Conservation (phyloP, 2,113 vertebrate species). For the Eonycteris spelaea region DNA sequence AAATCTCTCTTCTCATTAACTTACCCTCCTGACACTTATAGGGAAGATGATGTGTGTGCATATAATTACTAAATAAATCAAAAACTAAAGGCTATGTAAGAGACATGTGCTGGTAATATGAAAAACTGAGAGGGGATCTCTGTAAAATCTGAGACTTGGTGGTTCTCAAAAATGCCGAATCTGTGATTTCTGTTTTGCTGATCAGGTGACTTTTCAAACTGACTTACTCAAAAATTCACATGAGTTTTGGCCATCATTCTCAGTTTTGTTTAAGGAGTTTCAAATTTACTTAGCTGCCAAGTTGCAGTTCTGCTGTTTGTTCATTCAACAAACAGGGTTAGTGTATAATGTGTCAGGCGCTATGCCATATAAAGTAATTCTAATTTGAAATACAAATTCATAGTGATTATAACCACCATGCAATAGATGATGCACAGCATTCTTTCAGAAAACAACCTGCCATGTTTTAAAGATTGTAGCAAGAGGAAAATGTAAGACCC, state of each 20-base stretch:
- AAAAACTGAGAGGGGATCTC: neutral
- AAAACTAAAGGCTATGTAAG: neutral
- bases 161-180: neutral
- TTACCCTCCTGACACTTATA: neutral
- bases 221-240: neutral
- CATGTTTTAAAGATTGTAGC: neutral
- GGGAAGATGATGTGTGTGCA: neutral
- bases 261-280: neutral
- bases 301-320: constrained; percentile 8
- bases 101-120: neutral
- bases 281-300: constrained; percentile 23
- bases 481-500: neutral
- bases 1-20: neutral
- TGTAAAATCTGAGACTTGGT: neutral
- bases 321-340: constrained; percentile 1
- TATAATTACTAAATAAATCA: neutral
- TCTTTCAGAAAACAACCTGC: constrained; percentile 22
- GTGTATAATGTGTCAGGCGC: neutral
- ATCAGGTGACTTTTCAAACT: neutral
- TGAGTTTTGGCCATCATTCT: neutral
- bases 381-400: constrained; percentile 48
- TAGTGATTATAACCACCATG: neutral
- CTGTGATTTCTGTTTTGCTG: neutral
- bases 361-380: constrained; percentile 36
- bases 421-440: neutral